Conservation (phyloP, 2,888 invertebrate genomes). For the Malthinus flaveolus region DNA sequence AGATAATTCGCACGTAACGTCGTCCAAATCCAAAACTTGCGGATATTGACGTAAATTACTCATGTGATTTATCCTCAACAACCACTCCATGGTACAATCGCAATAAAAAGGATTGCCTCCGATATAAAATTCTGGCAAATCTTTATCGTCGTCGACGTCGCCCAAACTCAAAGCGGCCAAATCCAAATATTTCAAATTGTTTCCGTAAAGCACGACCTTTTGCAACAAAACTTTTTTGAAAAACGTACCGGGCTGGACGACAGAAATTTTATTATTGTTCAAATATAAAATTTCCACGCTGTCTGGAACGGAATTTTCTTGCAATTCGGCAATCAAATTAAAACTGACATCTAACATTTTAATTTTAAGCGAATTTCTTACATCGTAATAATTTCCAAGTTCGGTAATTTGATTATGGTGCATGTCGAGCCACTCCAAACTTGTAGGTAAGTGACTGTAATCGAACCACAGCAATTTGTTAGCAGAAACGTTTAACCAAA, state of each 20-base stretch:
- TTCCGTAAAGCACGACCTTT: slow-evolving; percentile 76
- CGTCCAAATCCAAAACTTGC: slow-evolving; percentile 77
- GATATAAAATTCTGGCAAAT: slow-evolving; percentile 77
- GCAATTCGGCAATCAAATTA: slow-evolving; percentile 70
- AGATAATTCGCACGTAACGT: slow-evolving; percentile 75
- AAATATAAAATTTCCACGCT: slow-evolving; percentile 72
- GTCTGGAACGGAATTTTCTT: slow-evolving; percentile 71
- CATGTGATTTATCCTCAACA: slow-evolving; percentile 77
- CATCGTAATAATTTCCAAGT: slow-evolving; percentile 72
- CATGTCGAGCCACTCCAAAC: slow-evolving; percentile 80
- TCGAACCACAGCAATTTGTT: slow-evolving; percentile 80
- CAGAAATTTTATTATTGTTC: slow-evolving; percentile 74
- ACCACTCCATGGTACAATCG: slow-evolving; percentile 87
- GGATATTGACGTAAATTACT: slow-evolving; percentile 74
- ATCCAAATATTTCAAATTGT: slow-evolving; percentile 73
- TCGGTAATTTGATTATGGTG: slow-evolving; percentile 78
- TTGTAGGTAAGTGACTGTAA: slow-evolving; percentile 75
- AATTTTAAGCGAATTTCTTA: slow-evolving; percentile 66
- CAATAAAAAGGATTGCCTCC: slow-evolving; percentile 83
- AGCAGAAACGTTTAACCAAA: slow-evolving; percentile 81
- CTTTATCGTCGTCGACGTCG: slow-evolving; percentile 66
- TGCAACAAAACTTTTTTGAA: slow-evolving; percentile 70
- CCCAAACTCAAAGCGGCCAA: slow-evolving; percentile 71
- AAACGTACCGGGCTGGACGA: slow-evolving; percentile 72
- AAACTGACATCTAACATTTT: slow-evolving; percentile 79